Percentiles rank a stretch among this genome's conserved stretches.
These are phyloP conservation scores for Scelioninae gen. 1 DNA, from an alignment of 2,888 invertebrate genomes.

Conservation along the genomic window DNA sequence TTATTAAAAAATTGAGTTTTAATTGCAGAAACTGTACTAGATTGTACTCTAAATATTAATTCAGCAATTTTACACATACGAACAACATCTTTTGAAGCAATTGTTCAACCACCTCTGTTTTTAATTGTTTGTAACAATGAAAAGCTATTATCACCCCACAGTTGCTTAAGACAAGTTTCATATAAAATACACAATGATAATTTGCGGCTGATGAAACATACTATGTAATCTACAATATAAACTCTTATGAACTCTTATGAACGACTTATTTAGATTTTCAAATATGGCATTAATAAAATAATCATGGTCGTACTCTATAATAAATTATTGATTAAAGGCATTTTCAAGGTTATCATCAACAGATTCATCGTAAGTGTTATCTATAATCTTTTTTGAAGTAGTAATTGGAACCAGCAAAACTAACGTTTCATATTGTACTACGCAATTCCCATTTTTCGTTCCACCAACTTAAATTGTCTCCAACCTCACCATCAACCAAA, in stretches of 20 bases:
- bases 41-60: conserved; percentile 14
- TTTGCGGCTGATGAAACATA: conserved; percentile 30
- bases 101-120: conserved; percentile 8
- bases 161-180: conserved; percentile 15
- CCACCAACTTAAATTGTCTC: conserved; percentile 52
- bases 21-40: background rate
- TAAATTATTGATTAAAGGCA: conserved; percentile 8
- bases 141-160: too few species aligned
- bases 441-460: conserved; percentile 42
- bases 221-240: conserved; percentile 40
- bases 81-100: conserved; percentile 27
- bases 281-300: conserved; percentile 27
- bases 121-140: conserved; percentile 8
- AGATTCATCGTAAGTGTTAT: conserved; percentile 14
- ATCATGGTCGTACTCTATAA: conserved; percentile 28
- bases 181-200: conserved; percentile 1
- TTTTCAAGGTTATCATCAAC: background rate
- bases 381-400: conserved; percentile 4
- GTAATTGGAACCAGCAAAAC: conserved; percentile 23
- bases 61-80: conserved; percentile 41
- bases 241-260: too few species aligned
- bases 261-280: conserved; percentile 18
- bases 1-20: background rate
- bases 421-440: conserved; percentile 37
- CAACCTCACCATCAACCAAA: too few species aligned